Evolutionary conservation across 1,140 invertebrate genomes (phyloP).

Genomic region (Pinna nobilis): DNA sequence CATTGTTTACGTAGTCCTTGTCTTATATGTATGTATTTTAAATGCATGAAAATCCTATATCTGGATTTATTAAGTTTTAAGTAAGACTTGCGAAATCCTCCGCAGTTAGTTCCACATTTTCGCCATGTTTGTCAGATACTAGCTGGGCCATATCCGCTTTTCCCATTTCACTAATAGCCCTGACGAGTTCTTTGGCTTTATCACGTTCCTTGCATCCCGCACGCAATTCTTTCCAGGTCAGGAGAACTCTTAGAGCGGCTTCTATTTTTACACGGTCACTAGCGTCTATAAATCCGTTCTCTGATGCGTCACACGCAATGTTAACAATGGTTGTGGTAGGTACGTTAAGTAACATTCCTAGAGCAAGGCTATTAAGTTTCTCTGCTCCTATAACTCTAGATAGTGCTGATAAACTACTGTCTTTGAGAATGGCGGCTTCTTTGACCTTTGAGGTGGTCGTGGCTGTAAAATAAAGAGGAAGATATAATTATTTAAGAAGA

Average conservation of each 20-base stretch:
- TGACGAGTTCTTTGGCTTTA: slow-evolving; percentile 39
- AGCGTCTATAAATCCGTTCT: slow-evolving; percentile 26
- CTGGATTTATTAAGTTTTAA: too few species aligned
- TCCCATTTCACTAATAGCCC: slow-evolving; percentile 34
- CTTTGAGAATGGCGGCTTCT: slow-evolving; percentile 33
- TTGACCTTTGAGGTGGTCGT: too few species aligned
- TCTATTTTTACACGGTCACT: slow-evolving; percentile 24
- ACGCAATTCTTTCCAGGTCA: slow-evolving; percentile 35
- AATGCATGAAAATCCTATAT: too few species aligned
- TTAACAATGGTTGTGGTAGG: slow-evolving; percentile 36
- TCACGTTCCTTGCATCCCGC: slow-evolving; percentile 33
- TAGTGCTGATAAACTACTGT: slow-evolving; percentile 32
- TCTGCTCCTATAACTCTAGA: slow-evolving; percentile 28
- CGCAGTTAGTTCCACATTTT: slow-evolving; percentile 38
- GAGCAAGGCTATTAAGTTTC: slow-evolving; percentile 21
- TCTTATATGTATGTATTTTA: too few species aligned
- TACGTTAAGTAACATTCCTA: slow-evolving; percentile 42
- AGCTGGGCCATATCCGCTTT: slow-evolving; percentile 33
- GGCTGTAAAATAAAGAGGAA: too few species aligned
- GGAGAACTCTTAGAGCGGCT: slow-evolving; percentile 29
- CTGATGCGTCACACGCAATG: slow-evolving; percentile 22
- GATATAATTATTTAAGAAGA: too few species aligned
- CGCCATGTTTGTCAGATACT: slow-evolving; percentile 24
- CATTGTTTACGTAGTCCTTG: too few species aligned
- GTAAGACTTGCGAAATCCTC: slow-evolving; percentile 31